Conservation (phyloP, 2,888 invertebrate species). For the Drosophila maculinotata region DNA sequence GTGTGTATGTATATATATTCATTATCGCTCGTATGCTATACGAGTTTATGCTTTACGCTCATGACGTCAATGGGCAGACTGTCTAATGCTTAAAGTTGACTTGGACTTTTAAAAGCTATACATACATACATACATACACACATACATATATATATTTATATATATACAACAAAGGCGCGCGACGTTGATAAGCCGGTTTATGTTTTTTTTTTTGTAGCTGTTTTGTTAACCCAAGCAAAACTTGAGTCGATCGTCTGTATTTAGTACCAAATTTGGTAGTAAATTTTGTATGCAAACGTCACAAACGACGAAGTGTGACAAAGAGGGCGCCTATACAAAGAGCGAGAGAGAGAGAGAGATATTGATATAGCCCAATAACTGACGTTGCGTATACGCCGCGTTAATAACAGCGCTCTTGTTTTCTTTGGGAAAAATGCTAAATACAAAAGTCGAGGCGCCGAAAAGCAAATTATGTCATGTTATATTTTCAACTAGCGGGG, state of each 20-base stretch:
- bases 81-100: conserved; percentile 21
- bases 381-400: conserved; percentile 38
- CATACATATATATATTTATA: neutral
- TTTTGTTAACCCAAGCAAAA: neutral
- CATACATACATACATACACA: neutral
- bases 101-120: conserved; percentile 1
- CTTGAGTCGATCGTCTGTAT: conserved; percentile 30
- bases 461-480: conserved; percentile 67
- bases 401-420: neutral
- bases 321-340: neutral
- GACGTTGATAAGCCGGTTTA: conserved; percentile 70
- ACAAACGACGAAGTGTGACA: conserved; percentile 29
- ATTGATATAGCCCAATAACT: neutral
- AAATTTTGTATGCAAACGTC: conserved; percentile 58
- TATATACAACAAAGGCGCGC: too few relatives aligned
- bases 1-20: neutral
- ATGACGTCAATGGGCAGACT: conserved; percentile 22
- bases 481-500: conserved; percentile 38
- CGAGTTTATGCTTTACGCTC: conserved; percentile 1
- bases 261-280: conserved; percentile 64
- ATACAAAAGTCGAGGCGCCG: conserved; percentile 11
- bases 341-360: neutral
- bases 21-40: neutral
- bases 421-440: conserved; percentile 34
- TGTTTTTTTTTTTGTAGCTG: neutral